Base-by-base conservation (phyloP, 2,888 invertebrate genomes). In the Nesidiocoris tenuis region DNA sequence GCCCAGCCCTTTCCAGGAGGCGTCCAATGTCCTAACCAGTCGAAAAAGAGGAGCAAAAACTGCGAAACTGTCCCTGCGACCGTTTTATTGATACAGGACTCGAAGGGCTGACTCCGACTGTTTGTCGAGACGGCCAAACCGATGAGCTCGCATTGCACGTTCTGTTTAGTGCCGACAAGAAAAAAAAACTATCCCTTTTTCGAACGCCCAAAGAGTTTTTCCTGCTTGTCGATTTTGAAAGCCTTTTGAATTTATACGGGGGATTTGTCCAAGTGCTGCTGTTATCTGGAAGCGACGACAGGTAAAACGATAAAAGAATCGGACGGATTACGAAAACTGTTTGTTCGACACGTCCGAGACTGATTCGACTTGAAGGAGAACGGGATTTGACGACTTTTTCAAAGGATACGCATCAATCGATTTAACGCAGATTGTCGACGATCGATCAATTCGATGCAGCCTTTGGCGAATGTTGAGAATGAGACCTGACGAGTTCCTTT, bases 71-170 rank as follows among this genome's bases (percentile, higher is more conserved):
- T 39, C 39, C 39, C 25, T 61, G 59, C 25, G 61, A 71, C 71
- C 25, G 72, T 72, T 72, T 72, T 72, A 72, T 72, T 72, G 72
- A 72, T 72, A 63, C 72, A 72, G 72, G 72, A 63, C 72, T 72
- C 39, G 39, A 39, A 3, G 39, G n/a, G n/a, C n/a, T n/a, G n/a
- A n/a, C n/a, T n/a, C n/a, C n/a, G 39, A 39, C 12, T 39, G 39
- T 39, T 39, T 39, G 39, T 39, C 39, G 39, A 39, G 39, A 39
- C 39, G 39, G 12, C 5, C 39, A 39, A 39, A 39, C 39, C 39
- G 39, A 39, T 39, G 39, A 39, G 39, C 39, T 39, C 39, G 39
- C 39, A 39, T 39, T 39, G 39, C 39, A 39, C 39, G 39, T 39
- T 39, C 39, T 39, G 39, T n/a, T n/a, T n/a, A n/a, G n/a, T 39